Base-by-base conservation (phyloP, 2,113 vertebrate species). In the Marmota monax region DNA sequence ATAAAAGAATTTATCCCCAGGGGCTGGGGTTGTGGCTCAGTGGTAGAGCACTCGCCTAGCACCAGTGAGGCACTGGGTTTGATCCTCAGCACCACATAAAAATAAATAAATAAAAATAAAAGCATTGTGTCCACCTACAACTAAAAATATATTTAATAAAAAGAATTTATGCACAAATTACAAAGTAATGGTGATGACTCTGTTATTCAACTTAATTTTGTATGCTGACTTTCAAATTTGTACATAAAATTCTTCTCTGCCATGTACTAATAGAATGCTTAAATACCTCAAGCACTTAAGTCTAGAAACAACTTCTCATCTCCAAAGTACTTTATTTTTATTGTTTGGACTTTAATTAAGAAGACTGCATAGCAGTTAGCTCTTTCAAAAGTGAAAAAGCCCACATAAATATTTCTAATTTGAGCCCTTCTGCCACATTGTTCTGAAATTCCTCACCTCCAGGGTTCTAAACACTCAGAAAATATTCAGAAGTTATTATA, bases 261-360 rank as follows among this genome's bases (percentile, higher is more conserved):
- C 34, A 86, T 48, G 63, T 42, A 84, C 63, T 80, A 89, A 92
- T 32, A n/a, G 20, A 53, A 88, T 5, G 4, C 12, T 88, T 90
- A 93, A 84, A 83, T 58, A 95, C 72, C 58, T 88, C 67, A 72
- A 80, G 58, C 87, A 88, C 48, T 87, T 79, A 82, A 94, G 34
- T 76, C 37, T 93, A 93, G 69, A 84, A 94, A 88, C 58, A 92
- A 91, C 88, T 92, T 85, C 77, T 96, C n/a, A 82, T 77, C 16
- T 78, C 45, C 56, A 70, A 77, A 73, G 53, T 42, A 12, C 76
- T 80, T 74, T 70, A 79, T 85, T 95, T 88, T 93, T 78, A 92
- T 58, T 84, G 69, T 77, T 32, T 85, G 45, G 77, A 95, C 53
- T 85, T 92, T 84, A 92, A 89, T 95, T 97, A 88, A 92, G 94